Base-by-base conservation (phyloP, 92 coral and sea anemone genomes). In the Chrysogorgia sp. region DNA sequence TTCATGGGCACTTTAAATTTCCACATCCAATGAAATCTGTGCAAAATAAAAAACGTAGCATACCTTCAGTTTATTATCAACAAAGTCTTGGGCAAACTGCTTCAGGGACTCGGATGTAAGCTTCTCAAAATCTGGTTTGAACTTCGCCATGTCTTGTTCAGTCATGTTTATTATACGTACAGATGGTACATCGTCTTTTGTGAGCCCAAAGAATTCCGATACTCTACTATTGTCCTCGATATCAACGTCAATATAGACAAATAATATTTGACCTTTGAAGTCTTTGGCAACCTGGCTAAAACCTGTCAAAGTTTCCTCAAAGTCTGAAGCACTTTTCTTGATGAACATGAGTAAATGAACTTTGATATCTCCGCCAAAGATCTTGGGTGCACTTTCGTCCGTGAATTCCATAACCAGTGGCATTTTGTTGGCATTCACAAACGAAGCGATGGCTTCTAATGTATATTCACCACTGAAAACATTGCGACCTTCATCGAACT, bases 321-420 rank as follows among this genome's bases (percentile, higher is more conserved):
- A 96, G 26, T 45, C 85, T 0, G 90, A 96, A 20, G 88, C 79
- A 33, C 87, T 91, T 65, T 92, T 96, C 86, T 89, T 90, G 57
- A 81, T 82, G 61, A 96, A 96, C 57, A 96, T 71, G 59, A 96
- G 87, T 60, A 96, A 75, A 40, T 96, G 99, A 48, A 89, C 91
- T 80, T 96, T 96, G 40, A 96, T 59, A 0, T 96, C 96, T 30
- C 99, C 99, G 37, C 99, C 98, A 84, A 96, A 96, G 80, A 96
- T 96, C 90, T 96, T 96, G 52, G 99, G 99, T 43, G 99, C 99
- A 84, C 92, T 96, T 93, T 96, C 99, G 64, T 96, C 99, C 71
- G 92, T 96, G 86, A 96, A 96, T 71, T 96, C 99, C 55, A 96
- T 96, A 70, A 96, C 97, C 62, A 96, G 90, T 21, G 99, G 97